Conservation (phyloP, 2,797 vertebrate genomes). For the Spatula versicolor region DNA sequence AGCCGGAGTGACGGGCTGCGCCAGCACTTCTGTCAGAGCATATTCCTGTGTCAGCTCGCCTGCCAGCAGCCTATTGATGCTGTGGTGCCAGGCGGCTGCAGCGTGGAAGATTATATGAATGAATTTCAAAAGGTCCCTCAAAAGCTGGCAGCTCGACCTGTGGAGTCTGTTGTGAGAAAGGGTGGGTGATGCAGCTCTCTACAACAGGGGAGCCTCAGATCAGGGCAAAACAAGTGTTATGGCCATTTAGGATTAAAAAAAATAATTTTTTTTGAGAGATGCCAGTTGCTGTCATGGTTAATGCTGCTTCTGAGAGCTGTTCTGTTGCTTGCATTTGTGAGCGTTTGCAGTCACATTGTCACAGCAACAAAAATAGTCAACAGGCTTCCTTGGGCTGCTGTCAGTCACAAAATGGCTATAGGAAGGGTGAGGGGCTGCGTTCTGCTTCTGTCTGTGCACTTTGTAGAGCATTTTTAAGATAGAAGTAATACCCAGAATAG, state of each 20-base stretch:
- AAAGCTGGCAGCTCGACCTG: fast-evolving
- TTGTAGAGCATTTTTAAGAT: not conserved
- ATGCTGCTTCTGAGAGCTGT: not conserved
- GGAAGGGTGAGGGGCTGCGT: not conserved
- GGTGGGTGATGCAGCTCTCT: not conserved
- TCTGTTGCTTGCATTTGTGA: not conserved
- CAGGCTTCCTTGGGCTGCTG: not conserved
- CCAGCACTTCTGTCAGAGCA: not conserved
- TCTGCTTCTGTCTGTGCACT: not conserved
- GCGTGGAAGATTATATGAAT: not conserved
- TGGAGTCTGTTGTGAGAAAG: not conserved
- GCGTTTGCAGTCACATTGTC: not conserved
- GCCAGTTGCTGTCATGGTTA: not conserved
- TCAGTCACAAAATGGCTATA: not conserved
- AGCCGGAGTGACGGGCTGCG: fast-evolving
- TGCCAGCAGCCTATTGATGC: fast-evolving
- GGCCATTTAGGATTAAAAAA: not conserved
- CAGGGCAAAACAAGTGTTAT: not conserved
- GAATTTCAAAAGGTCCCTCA: not conserved
- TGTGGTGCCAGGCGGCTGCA: not conserved
- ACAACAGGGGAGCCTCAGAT: not conserved
- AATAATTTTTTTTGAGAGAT: not conserved
- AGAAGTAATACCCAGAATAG: not conserved
- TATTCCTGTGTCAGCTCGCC: fast-evolving
- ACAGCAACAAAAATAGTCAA: not conserved